A percentile compares a stretch with the other conserved stretches of the same genome.
Conservation (phyloP, 1,140 invertebrate species). For the Bombus impatiens region DNA sequence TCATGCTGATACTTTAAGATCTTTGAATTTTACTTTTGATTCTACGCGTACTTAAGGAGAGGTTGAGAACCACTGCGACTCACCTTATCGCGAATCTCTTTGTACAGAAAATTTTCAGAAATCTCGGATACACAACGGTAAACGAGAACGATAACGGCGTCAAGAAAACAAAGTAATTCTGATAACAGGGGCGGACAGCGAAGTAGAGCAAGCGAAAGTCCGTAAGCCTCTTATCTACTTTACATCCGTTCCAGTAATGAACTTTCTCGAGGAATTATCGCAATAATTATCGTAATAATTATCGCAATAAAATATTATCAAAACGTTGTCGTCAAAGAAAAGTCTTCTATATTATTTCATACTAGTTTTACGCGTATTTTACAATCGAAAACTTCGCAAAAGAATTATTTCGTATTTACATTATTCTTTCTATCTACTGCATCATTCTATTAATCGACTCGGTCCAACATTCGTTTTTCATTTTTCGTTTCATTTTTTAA, state of each 20-base stretch:
- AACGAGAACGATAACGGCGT: not conserved
- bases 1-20: too few species aligned
- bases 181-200: not conserved
- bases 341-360: too few species aligned
- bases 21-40: too few species aligned
- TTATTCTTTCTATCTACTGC: too few species aligned
- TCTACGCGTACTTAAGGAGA: too few species aligned
- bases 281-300: not conserved
- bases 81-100: too few species aligned
- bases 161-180: not conserved
- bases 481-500: not conserved
- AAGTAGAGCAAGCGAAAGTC: not conserved
- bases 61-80: too few species aligned
- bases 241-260: not conserved
- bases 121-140: not conserved
- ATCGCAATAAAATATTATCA: not conserved
- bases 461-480: too few species aligned
- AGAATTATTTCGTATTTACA: too few species aligned
- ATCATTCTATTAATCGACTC: too few species aligned
- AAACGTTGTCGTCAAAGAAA: not conserved
- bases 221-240: conserved; percentile 1
- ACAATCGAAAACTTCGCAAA: too few species aligned
- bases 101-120: not conserved
- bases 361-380: too few species aligned
- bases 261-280: not conserved